Conservation (phyloP, 2,888 invertebrate species). For the Apodemia duryi region DNA sequence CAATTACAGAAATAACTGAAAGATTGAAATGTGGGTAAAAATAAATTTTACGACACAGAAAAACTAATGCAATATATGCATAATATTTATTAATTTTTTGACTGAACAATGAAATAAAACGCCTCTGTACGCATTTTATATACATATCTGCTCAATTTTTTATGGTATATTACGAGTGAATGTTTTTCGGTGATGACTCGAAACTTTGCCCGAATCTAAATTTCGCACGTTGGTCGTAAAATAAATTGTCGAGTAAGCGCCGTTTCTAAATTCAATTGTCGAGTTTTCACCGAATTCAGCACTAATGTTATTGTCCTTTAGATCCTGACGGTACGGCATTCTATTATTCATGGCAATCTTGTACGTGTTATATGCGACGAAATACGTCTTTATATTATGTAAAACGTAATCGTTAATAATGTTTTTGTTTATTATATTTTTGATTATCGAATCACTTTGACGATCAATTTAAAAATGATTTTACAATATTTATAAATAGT, state of each 20-base stretch:
- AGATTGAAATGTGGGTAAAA: too few relatives aligned
- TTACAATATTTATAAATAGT: background rate
- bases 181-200: background rate
- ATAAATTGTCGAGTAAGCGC: background rate
- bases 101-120: constrained; percentile 22
- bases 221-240: background rate
- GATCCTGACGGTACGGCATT: constrained; percentile 9
- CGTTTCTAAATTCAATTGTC: background rate
- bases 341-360: too few relatives aligned
- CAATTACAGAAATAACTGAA: too few relatives aligned
- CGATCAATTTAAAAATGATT: too few relatives aligned
- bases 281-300: background rate
- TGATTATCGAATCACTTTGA: too few relatives aligned
- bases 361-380: too few relatives aligned
- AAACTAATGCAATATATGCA: background rate
- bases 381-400: too few relatives aligned
- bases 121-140: constrained; percentile 30
- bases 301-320: background rate
- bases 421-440: too few relatives aligned
- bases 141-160: constrained; percentile 34
- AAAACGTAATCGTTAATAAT: too few relatives aligned
- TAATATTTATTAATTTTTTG: constrained; percentile 12
- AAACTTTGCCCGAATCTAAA: background rate
- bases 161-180: background rate
- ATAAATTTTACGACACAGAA: too few relatives aligned